Percentiles rank a stretch among this genome's conserved stretches.
These are phyloP conservation scores for Tillus elongatus DNA, from an alignment of 2,888 invertebrate genomes.

Conservation along the genomic window DNA sequence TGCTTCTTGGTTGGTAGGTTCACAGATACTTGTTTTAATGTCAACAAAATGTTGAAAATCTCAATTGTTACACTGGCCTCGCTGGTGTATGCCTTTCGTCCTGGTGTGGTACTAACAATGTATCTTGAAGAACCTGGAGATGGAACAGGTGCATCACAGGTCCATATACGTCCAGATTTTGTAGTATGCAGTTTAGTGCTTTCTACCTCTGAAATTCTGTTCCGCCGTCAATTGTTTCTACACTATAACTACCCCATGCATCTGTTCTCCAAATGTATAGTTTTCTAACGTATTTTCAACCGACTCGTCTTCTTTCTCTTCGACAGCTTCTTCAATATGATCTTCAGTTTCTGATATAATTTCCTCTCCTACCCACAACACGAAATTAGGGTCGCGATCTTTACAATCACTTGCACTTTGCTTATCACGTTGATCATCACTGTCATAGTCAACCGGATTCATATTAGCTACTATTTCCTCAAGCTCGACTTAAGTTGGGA, in stretches of 20 bases:
- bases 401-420: background rate
- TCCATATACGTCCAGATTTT: too few relatives aligned
- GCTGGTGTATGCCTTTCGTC: background rate
- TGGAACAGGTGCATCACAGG: too few relatives aligned
- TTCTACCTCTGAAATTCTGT: too few relatives aligned
- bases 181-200: too few relatives aligned
- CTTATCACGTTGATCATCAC: background rate
- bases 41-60: too few relatives aligned
- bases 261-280: background rate
- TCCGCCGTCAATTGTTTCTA: too few relatives aligned
- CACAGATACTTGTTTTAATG: too few relatives aligned
- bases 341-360: background rate
- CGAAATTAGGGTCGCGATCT: background rate
- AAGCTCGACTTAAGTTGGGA: background rate
- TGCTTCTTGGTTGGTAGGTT: too few relatives aligned
- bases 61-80: background rate
- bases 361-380: background rate
- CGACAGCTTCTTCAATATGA: too few relatives aligned
- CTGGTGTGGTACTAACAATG: background rate
- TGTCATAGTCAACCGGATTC: background rate
- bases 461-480: conserved; percentile 1
- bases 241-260: background rate
- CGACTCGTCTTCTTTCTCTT: conserved; percentile 2
- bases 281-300: background rate
- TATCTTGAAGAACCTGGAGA: too few relatives aligned